Conservation (phyloP, 2,888 invertebrate species). For the Nomada flava region DNA sequence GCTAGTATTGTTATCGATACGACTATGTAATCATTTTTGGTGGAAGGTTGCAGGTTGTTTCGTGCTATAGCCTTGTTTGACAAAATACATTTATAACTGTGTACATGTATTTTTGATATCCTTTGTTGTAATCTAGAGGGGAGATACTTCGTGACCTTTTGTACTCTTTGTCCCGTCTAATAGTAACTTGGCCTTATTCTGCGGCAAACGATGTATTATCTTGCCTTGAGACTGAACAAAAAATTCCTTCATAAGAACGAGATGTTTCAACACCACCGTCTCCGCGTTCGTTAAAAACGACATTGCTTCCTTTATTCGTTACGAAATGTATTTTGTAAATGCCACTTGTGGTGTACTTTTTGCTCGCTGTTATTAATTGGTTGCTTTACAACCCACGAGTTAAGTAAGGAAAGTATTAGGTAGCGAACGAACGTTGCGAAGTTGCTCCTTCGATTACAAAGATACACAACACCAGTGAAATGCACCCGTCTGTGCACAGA, state of each 20-base stretch:
- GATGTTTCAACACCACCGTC: conserved; percentile 6
- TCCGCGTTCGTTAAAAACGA: conserved; percentile 18
- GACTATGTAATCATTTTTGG: too few species aligned
- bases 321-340: neutral
- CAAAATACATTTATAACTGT: too few species aligned
- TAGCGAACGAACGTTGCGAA: neutral
- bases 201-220: neutral
- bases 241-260: conserved; percentile 9
- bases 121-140: neutral
- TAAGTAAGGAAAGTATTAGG: neutral
- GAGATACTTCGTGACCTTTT: neutral
- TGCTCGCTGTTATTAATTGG: neutral
- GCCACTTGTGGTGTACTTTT: neutral
- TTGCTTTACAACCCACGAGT: neutral
- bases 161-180: neutral
- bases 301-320: conserved; percentile 9
- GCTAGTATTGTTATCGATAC: too few species aligned
- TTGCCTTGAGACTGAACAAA: neutral
- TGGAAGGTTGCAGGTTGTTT: too few species aligned
- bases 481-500: neutral
- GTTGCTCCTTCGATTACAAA: neutral
- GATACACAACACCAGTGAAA: neutral
- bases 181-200: conserved; percentile 25
- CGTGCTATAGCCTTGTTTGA: too few species aligned
- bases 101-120: neutral